phyloP scores from a whole-genome alignment of 2,797 vertebrate genomes.

The Sebastes cheni region DNA sequence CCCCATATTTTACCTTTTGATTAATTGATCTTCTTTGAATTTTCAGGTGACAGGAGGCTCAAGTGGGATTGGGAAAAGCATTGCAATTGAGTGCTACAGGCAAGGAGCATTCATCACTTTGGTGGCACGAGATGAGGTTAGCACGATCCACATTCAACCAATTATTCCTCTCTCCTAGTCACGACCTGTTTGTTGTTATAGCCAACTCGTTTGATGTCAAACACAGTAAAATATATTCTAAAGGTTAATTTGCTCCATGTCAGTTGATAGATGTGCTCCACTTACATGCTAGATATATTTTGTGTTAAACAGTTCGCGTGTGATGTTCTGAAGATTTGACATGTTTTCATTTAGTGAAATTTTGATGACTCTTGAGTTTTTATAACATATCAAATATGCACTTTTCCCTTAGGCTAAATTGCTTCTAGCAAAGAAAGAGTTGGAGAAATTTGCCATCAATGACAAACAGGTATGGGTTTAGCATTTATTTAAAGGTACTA shows the following conservation, averaged over 20 bases:
- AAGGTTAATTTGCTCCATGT: constrained; percentile 19
- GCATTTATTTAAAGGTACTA: neutral
- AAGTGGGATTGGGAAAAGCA: constrained; percentile 95
- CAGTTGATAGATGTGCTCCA: neutral
- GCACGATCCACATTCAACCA: constrained; percentile 25
- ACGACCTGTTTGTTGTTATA: constrained; percentile 22
- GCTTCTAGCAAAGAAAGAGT: constrained; percentile 95
- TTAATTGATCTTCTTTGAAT: constrained; percentile 2
- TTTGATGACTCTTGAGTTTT: neutral
- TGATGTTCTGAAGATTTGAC: neutral
- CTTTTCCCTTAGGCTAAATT: constrained; percentile 86
- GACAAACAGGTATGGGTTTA: constrained; percentile 91
- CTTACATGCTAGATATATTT: neutral
- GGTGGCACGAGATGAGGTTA: constrained; percentile 96
- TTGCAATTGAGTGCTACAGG: constrained; percentile 95
- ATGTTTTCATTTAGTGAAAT: neutral
- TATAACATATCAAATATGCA: neutral
- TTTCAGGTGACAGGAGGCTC: constrained; percentile 95
- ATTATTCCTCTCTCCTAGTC: neutral
- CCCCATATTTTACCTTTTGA: neutral
- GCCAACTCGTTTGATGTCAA: constrained; percentile 15
- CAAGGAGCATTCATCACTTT: constrained; percentile 98
- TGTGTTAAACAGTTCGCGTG: neutral
- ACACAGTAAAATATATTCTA: neutral
- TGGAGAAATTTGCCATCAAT: constrained; percentile 94